Conservation (phyloP, 2,113 vertebrate species). For the Pyrgilauda ruficollis region DNA sequence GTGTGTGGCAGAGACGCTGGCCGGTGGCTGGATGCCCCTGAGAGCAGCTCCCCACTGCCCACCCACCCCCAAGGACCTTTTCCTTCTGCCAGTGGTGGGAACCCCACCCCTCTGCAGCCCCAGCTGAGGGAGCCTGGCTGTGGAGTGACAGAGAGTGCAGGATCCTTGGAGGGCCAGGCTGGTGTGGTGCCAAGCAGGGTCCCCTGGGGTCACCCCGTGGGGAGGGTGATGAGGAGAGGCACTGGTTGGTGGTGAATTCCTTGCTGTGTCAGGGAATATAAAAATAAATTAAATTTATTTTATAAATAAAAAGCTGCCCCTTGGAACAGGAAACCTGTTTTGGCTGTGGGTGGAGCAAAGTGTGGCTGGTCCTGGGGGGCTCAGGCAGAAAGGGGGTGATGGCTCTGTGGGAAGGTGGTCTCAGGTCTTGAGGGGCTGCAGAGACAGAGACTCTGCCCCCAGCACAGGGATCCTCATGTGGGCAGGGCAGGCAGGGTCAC, state of each 20-base stretch:
- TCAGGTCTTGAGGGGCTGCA: neutral
- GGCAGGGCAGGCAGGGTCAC: neutral
- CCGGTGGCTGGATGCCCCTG: neutral
- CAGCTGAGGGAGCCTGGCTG: neutral
- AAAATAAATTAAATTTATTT: too few species aligned
- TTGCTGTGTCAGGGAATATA: too few species aligned
- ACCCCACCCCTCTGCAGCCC: neutral
- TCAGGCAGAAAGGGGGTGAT: neutral
- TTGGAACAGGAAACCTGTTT: accelerated
- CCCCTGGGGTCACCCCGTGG: accelerated
- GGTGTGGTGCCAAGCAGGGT: neutral
- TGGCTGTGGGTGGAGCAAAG: neutral
- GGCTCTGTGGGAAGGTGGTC: neutral
- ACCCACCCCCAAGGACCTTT: neutral
- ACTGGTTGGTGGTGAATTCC: neutral
- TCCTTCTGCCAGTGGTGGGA: neutral
- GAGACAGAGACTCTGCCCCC: neutral
- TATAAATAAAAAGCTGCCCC: neutral
- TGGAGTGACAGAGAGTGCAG: neutral
- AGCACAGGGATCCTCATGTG: neutral
- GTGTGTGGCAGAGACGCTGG: neutral
- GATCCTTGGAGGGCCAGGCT: neutral
- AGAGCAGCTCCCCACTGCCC: neutral
- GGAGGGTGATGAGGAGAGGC: neutral
- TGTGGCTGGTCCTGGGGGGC: accelerated